Percentiles rank a stretch among this genome's conserved stretches.
phyloP scores from a whole-genome alignment of 1,140 invertebrate genomes.

The Proctacanthus coquilletti region DNA sequence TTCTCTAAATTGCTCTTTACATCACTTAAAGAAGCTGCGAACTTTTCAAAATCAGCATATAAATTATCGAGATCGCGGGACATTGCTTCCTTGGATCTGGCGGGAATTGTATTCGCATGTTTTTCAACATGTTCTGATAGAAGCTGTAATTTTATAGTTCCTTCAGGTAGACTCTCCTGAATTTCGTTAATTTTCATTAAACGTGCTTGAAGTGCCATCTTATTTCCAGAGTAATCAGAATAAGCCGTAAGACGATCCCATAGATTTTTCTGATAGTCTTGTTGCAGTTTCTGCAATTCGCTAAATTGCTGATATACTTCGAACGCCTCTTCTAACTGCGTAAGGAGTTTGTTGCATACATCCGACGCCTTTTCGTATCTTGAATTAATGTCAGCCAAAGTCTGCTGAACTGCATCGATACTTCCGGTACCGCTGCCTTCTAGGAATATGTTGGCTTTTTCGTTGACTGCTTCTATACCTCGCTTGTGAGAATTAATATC shows the following conservation, averaged over 20 bases:
- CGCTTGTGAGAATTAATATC: conserved; percentile 82
- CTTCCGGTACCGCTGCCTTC: conserved; percentile 39
- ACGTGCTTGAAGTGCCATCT: conserved; percentile 53
- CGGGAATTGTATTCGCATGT: conserved; percentile 47
- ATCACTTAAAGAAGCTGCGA: conserved; percentile 56
- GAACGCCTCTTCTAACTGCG: conserved; percentile 53
- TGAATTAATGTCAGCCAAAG: conserved; percentile 49
- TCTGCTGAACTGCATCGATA: conserved; percentile 40
- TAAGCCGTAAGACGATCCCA: conserved; percentile 66
- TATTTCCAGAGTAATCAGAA: conserved; percentile 69
- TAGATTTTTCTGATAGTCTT: conserved; percentile 75
- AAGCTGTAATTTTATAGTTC: conserved; percentile 51
- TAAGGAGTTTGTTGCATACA: conserved; percentile 43
- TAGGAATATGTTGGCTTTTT: conserved; percentile 47
- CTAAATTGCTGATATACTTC: conserved; percentile 70
- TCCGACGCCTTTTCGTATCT: conserved; percentile 57
- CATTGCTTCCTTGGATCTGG: conserved; percentile 63
- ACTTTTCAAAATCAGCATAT: conserved; percentile 66
- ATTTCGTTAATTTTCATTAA: conserved; percentile 60
- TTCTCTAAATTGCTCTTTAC: conserved; percentile 65
- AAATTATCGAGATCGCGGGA: conserved; percentile 60
- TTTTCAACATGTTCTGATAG: conserved; percentile 50
- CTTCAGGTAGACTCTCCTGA: conserved; percentile 57
- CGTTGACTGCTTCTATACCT: conserved; percentile 73
- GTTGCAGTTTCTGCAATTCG: conserved; percentile 67